Percentiles rank a stretch among this genome's conserved stretches.
Evolutionary conservation across 2,113 vertebrate species (phyloP).

Genomic region (Ahaetulla prasina): DNA sequence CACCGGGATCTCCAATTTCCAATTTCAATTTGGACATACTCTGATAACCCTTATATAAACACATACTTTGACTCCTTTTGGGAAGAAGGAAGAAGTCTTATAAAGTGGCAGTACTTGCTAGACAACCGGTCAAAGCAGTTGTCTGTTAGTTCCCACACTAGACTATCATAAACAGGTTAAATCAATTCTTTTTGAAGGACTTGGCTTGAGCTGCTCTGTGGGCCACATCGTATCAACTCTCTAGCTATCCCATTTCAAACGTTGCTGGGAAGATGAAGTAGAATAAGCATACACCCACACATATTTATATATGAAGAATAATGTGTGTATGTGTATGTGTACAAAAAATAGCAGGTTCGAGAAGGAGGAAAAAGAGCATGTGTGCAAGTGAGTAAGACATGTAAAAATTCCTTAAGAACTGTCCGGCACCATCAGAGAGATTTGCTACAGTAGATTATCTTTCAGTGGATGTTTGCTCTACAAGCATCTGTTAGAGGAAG

Average conservation of each 20-base stretch:
- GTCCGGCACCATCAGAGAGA: not conserved
- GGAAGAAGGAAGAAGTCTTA: not conserved
- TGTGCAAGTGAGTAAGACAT: not conserved
- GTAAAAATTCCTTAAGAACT: not conserved
- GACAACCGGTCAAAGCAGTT: no score
- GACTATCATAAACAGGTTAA: not conserved
- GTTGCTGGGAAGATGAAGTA: not conserved
- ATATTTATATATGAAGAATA: not conserved
- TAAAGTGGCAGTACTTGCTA: not conserved
- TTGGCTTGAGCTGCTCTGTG: not conserved
- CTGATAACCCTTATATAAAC: not conserved
- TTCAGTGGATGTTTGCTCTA: not conserved
- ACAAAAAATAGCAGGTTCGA: no score
- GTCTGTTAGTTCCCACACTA: not conserved
- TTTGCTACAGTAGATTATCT: not conserved
- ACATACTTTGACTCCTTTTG: no score
- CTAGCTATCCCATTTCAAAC: not conserved
- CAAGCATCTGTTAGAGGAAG: not conserved
- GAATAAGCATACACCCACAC: not conserved
- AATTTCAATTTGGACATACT: fast-evolving
- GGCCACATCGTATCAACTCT: not conserved
- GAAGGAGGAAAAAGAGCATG: not conserved
- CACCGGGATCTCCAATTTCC: not conserved
- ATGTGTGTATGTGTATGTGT: not conserved
- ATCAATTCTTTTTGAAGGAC: not conserved